Conservation (phyloP, 2,888 invertebrate species). For the Melipona beecheii region DNA sequence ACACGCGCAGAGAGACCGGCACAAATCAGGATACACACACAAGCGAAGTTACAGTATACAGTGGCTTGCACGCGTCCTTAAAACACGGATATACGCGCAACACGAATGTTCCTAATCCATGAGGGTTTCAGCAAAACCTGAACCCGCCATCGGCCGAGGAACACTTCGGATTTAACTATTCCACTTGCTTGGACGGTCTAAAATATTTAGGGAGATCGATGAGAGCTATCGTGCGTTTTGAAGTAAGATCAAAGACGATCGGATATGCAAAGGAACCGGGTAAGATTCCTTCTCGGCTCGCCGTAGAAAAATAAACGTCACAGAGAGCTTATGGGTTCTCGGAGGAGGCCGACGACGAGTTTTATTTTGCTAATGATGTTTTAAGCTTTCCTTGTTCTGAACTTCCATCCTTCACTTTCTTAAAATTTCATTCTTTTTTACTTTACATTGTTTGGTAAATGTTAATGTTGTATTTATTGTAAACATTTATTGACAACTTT, state of each 20-base stretch:
- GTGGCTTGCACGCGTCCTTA: slow-evolving; percentile 66
- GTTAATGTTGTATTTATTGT: background rate
- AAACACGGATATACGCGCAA: slow-evolving; percentile 73
- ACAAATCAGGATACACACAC: slow-evolving; percentile 65
- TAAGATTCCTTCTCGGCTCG: background rate
- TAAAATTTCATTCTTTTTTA: background rate
- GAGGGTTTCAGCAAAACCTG: slow-evolving; percentile 74
- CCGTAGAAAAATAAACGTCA: background rate
- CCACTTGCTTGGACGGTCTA: slow-evolving; percentile 70
- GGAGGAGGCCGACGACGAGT: background rate
- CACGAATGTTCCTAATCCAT: slow-evolving; percentile 74
- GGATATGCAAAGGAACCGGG: slow-evolving; percentile 23
- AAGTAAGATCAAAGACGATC: slow-evolving; percentile 61
- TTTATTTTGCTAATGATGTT: slow-evolving; percentile 7
- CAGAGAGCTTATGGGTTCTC: background rate
- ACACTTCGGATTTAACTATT: slow-evolving; percentile 70
- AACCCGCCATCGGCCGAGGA: slow-evolving; percentile 71
- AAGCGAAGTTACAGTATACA: slow-evolving; percentile 32
- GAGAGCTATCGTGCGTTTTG: slow-evolving; percentile 20
- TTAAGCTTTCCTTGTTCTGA: background rate
- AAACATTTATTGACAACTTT: background rate
- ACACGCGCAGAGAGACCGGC: slow-evolving; percentile 70
- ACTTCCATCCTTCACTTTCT: background rate
- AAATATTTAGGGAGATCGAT: slow-evolving; percentile 73
- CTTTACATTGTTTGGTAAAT: background rate